Evolutionary conservation across 2,797 vertebrate genomes (phyloP), one percentile per base, ranked within the genome.

Genomic region (Scomberomorus guttatus): DNA sequence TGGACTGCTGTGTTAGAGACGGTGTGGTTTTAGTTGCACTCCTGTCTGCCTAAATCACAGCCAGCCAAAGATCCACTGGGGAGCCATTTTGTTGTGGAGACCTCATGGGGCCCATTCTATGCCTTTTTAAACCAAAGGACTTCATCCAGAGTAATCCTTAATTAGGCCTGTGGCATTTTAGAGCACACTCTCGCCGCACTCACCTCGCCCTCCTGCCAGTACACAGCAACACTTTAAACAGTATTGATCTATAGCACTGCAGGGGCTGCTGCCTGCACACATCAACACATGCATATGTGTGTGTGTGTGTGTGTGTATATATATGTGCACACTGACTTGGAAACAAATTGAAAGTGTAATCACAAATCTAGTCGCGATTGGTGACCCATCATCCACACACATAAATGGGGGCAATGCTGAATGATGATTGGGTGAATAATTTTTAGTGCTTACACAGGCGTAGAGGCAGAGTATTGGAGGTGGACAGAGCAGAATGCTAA

Each of bases 71-170:
- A 86, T 72, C 62, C 84, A 72, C 75, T 14, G 20, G 80, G 82
- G 88, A 89, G 77, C 63, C 76, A 66, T 87, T 90, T 87, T 83
- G 59, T 66, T 64, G 57, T 61, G 60, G 34, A 77, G 58, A 72
- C 64, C 90, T 80, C 83, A 37, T 27, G 80, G 51, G 85, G 72
- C 62, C 78, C 59, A 74, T 88, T 87, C 69, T 63, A 59, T 80
- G 82, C 70, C 80, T 91, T 90, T 87, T 88, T 75, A 81, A 87
- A 92, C 79, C 79, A 87, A 87, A 90, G 82, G 76, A 90, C 82
- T 91, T 92, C 85, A 93, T 92, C 83, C 86, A 80, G 78, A 89
- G 81, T 90, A 91, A 91, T 91, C 89, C 90, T 92, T 94, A 92
- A 93, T 92, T 92, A 90, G 86, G 81, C 87, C 86, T 84, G 70